phyloP scores from a whole-genome alignment of 2,888 invertebrate genomes.

The Cerastis leucographa region DNA sequence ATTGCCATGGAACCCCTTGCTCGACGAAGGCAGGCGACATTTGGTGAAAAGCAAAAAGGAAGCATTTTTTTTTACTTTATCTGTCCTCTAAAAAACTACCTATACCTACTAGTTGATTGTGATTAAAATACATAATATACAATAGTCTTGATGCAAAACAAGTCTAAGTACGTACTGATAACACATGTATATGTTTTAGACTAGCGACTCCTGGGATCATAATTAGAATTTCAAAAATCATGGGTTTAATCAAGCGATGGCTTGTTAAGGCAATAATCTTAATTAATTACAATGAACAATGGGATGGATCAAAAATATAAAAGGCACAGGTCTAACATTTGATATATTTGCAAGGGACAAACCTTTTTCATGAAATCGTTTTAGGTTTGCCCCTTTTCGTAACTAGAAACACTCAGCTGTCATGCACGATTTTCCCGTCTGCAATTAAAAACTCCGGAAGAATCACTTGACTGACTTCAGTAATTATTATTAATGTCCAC shows the following conservation, averaged over 20 bases:
- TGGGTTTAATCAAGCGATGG: not conserved
- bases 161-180: not conserved
- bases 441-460: not conserved
- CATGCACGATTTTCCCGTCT: not conserved
- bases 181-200: not conserved
- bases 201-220: not conserved
- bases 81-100: not conserved
- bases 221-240: not conserved
- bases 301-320: not conserved
- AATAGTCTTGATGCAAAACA: not conserved
- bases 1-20: not conserved
- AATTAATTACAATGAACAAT: not conserved
- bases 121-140: not conserved
- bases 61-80: not conserved
- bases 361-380: not conserved
- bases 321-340: not conserved
- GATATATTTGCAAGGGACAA: not conserved
- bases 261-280: not conserved
- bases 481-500: not conserved
- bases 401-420: not conserved
- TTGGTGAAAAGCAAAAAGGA: not conserved
- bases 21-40: not conserved
- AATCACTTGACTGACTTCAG: slow-evolving; percentile 1
- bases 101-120: not conserved
- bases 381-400: not conserved